Evolutionary conservation across 2,888 invertebrate genomes (phyloP).

Genomic region (Melanargia galathea): DNA sequence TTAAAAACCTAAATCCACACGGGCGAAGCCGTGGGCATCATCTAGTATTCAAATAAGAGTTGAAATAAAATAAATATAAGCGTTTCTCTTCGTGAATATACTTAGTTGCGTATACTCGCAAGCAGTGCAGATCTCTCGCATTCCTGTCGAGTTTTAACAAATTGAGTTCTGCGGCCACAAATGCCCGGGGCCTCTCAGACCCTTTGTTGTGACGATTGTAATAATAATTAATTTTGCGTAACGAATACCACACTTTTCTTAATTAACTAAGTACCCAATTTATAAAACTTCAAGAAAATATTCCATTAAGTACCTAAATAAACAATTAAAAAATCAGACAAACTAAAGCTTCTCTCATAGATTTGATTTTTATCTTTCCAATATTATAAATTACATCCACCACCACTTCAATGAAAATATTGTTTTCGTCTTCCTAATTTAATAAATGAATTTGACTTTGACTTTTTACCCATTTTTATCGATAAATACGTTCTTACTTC

Average conservation of each 20-base stretch:
- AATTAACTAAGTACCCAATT: constrained; percentile 6
- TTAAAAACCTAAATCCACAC: too few relatives aligned
- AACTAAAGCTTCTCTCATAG: too few relatives aligned
- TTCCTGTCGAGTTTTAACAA: constrained; percentile 62
- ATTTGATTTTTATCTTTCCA: too few relatives aligned
- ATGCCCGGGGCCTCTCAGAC: constrained; percentile 42
- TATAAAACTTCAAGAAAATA: background rate
- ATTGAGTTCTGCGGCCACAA: constrained; percentile 55
- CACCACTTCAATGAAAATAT: too few relatives aligned
- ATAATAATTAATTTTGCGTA: constrained; percentile 46
- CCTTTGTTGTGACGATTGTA: constrained; percentile 49
- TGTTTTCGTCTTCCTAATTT: too few relatives aligned
- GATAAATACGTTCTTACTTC: too few relatives aligned
- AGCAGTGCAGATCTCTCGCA: constrained; percentile 61
- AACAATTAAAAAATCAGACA: background rate
- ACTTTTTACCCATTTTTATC: too few relatives aligned
- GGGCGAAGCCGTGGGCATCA: too few relatives aligned
- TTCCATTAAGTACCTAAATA: background rate
- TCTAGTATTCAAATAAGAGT: too few relatives aligned
- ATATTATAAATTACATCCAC: too few relatives aligned
- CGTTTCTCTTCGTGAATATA: constrained; percentile 42
- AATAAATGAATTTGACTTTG: too few relatives aligned
- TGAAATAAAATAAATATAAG: too few relatives aligned
- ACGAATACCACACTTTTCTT: constrained; percentile 28
- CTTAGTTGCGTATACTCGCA: constrained; percentile 48